A percentile compares a stretch with the other conserved stretches of the same genome.
Evolutionary conservation across 2,113 vertebrate species (phyloP).

Genomic region (Protobothrops mucrosquamatus): DNA sequence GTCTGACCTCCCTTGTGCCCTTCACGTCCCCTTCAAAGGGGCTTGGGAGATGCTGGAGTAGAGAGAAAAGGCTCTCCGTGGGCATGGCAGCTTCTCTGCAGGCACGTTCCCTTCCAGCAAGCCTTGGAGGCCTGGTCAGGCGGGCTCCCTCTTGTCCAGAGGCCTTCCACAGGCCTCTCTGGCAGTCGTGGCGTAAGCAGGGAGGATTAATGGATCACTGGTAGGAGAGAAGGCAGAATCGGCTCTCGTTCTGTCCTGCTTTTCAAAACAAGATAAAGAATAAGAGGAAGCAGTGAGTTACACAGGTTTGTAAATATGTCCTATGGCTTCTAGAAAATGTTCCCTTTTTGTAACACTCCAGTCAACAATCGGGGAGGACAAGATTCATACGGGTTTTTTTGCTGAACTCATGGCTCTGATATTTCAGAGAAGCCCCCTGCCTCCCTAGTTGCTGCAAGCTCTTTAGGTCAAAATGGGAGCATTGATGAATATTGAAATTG

Average conservation of each 20-base stretch:
- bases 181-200: neutral
- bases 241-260: neutral
- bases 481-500: too few species aligned
- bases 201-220: neutral
- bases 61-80: neutral
- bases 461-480: too few species aligned
- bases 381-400: neutral
- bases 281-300: too few species aligned
- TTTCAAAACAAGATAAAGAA: neutral
- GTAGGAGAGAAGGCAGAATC: neutral
- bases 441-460: neutral
- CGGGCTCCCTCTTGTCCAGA: neutral
- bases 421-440: neutral
- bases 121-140: neutral
- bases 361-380: neutral
- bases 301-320: too few species aligned
- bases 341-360: neutral
- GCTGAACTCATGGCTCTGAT: neutral
- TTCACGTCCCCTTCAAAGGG: neutral
- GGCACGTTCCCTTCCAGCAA: neutral
- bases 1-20: neutral
- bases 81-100: neutral
- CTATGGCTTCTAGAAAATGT: too few species aligned
- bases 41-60: neutral
- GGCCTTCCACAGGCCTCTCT: neutral